Base-by-base conservation (phyloP, 2,113 vertebrate genomes). In the Pluvianellus socialis region DNA sequence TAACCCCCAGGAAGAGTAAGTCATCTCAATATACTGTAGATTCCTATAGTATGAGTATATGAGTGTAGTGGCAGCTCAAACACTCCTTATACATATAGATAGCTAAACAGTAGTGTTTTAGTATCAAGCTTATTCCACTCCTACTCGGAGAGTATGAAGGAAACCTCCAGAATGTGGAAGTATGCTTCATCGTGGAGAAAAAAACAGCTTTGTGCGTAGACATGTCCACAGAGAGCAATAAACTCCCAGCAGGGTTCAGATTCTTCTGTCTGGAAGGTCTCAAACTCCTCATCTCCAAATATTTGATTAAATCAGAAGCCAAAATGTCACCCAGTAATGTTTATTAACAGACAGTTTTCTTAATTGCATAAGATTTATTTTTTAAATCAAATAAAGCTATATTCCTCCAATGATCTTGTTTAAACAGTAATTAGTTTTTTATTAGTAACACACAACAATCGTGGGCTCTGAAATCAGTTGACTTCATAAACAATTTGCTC, bases 71-170 rank as follows among this genome's bases (percentile, higher is more conserved):
- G 7, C 38, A 80, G 53, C 19, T 72, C 16, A 59, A 55, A 76
- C 7, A 20, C 22, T 17, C 26, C 5, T 52, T 44, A 58, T 19
- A 16, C 7, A 4, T 0, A 0, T 4, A 56, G 14, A 26, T 2
- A 89, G 52, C 4, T 32, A 58, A 83, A 75, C 22, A 22, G 21
- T 11, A 22, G 21, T 49, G 30, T 7, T 56, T 74, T 68, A 44
- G 3, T n/a, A 32, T 75, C 28, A 42, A 72, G 14, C 1, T 55
- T 50, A 59, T n/a, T 44, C n/a, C 53, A 40, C 15, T 21, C 21
- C 26, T 68, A 63, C 5, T 38, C 49, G 76, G 28, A 89, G 22
- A 76, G 68, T 3, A 23, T 7, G 17, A 13, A 80, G 70, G 22
- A 70, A 86, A 22, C n/a, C 27, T 75, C 4, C 35, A 65, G 49